phyloP scores from a whole-genome alignment of 2,888 invertebrate genomes.

The Ephialtes manifestator region DNA sequence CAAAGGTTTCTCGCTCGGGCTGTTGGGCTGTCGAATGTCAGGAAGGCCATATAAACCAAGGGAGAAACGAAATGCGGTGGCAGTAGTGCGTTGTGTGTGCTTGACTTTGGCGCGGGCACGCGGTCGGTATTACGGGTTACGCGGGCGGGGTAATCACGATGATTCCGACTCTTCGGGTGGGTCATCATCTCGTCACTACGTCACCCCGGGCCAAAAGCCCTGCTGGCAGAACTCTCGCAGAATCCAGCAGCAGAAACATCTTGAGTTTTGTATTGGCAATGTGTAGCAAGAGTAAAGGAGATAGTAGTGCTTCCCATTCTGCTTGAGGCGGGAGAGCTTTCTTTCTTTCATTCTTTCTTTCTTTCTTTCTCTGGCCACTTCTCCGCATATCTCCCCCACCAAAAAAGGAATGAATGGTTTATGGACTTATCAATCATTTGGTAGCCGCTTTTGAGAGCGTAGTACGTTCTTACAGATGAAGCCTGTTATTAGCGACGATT shows the following conservation, averaged over 20 bases:
- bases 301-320: constrained; percentile 45
- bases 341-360: constrained; percentile 42
- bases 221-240: constrained; percentile 41
- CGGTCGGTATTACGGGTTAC: constrained; percentile 82
- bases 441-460: constrained; percentile 79
- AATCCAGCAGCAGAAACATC: constrained; percentile 59
- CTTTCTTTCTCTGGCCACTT: constrained; percentile 24
- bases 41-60: constrained; percentile 64
- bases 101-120: constrained; percentile 73
- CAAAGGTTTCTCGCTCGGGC: constrained; percentile 21
- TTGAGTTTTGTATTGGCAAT: constrained; percentile 17
- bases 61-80: constrained; percentile 81
- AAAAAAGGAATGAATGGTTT: constrained; percentile 79
- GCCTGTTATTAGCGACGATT: constrained; percentile 85
- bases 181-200: constrained; percentile 85
- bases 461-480: constrained; percentile 76
- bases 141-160: constrained; percentile 84
- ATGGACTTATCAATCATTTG: constrained; percentile 86
- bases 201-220: constrained; percentile 83
- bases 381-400: constrained; percentile 65
- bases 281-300: constrained; percentile 22
- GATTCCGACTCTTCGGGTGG: constrained; percentile 82
- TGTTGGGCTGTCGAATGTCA: constrained; percentile 62
- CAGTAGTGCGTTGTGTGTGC: constrained; percentile 72
- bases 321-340: constrained; percentile 53